Evolutionary conservation across 2,888 invertebrate genomes (phyloP), one percentile per base, ranked within the genome.

Genomic region (Coremacera marginata): DNA sequence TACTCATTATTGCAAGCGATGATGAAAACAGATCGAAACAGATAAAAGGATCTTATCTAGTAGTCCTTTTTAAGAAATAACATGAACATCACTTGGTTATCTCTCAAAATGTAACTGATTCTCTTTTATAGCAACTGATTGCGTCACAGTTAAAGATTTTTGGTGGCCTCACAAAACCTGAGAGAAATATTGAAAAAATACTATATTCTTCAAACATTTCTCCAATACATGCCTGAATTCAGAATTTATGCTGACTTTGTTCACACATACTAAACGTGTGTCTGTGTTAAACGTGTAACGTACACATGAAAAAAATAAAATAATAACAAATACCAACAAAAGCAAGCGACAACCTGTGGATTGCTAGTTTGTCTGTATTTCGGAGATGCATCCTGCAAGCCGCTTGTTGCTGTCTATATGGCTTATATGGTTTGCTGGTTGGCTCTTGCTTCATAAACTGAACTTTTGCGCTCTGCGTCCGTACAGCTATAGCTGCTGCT

Each of bases 281-380:
- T 34, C 11, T 68, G 72, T 77, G 77, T 73, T 60, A 57, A 70
- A 49, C 31, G 76, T 74, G 65, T 70, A 14, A 51, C 70, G 27
- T 51, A 73, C 79, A 62, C 57, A 57, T 70, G 70, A 27, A 14
- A 49, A 25, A 51, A 9, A 37, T 31, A 31, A 16, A 14, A 22
- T 31, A 14, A 55, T 9, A 37, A 7, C 31, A 57, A n/a, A 37
- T 22, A 65, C 5, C 55, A 52, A 63, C 75, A 34, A 73, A 78
- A 31, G 22, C 65, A 52, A 68, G 19, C 44, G 44, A 70, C 73
- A 77, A 74, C 31, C 52, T 55, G 75, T 75, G 52, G 37, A 34
- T 75, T 44, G 27, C 25, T 65, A 14, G 19, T 19, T 49, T 16
- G 44, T 11, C n/a, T 16, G 51, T 67, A 57, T n/a, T 19, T 19